These are phyloP conservation scores for Ips typographus DNA, from an alignment of 1,140 invertebrate species.

Conservation along the genomic window DNA sequence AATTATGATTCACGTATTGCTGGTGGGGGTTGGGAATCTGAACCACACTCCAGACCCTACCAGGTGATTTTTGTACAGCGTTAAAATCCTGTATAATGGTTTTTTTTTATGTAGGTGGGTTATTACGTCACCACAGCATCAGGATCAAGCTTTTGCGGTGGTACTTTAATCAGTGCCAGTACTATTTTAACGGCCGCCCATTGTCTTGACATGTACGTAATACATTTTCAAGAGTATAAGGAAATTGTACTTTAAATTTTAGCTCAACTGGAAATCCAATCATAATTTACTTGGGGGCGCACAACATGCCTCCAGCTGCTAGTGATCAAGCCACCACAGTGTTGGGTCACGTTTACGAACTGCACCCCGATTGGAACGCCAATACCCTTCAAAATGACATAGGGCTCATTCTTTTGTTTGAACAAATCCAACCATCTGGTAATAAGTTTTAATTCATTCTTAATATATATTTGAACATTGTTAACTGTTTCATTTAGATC, in stretches of 20 bases:
- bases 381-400: constrained; percentile 15
- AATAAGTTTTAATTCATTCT: not conserved
- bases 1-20: constrained; percentile 12
- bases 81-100: too few relatives aligned
- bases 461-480: not conserved
- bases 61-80: constrained; percentile 8
- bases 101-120: constrained; percentile 8
- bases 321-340: not conserved
- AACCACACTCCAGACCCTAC: constrained; percentile 21
- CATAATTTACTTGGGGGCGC: constrained; percentile 13
- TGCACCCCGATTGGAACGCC: constrained; percentile 16
- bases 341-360: not conserved
- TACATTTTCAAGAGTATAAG: not conserved
- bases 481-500: constrained; percentile 1
- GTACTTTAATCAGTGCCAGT: not conserved
- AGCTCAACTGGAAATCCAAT: constrained; percentile 11
- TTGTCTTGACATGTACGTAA: constrained; percentile 9
- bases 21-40: constrained; percentile 22
- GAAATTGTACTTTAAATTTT: constrained; percentile 6
- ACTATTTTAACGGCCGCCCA: constrained; percentile 17
- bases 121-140: not conserved
- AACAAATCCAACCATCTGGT: not conserved
- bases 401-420: not conserved
- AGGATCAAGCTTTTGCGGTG: constrained; percentile 12
- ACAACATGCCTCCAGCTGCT: constrained; percentile 14